Evolutionary conservation across 1,140 invertebrate genomes (phyloP).

Genomic region (Fopius arisanus): DNA sequence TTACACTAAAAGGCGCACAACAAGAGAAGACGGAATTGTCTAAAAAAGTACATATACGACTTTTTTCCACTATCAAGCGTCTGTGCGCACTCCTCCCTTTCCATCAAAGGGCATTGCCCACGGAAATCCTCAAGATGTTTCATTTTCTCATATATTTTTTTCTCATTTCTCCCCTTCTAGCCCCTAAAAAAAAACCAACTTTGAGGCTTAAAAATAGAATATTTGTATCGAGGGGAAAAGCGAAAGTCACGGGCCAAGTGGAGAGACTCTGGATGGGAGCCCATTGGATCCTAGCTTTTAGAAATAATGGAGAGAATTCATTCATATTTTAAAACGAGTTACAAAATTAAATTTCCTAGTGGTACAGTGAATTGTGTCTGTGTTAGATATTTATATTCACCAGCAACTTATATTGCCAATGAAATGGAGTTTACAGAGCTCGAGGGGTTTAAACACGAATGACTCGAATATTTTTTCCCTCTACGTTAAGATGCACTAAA

Average conservation of each 20-base stretch:
- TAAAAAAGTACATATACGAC: background rate
- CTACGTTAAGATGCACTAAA: background rate
- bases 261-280: background rate
- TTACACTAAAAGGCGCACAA: slow-evolving; percentile 32
- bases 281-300: background rate
- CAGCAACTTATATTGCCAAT: background rate
- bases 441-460: background rate
- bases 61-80: background rate
- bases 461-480: background rate
- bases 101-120: slow-evolving; percentile 5
- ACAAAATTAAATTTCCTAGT: background rate
- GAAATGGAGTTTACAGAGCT: background rate
- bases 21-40: background rate
- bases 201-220: background rate
- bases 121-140: slow-evolving; percentile 9
- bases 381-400: background rate
- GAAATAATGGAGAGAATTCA: background rate
- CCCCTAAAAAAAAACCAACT: background rate
- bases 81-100: background rate
- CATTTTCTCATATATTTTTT: background rate
- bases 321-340: background rate
- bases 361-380: background rate
- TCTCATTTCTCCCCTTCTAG: background rate
- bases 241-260: slow-evolving; percentile 1
- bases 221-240: slow-evolving; percentile 6